A percentile compares a stretch with the other conserved stretches of the same genome.
phyloP scores from a whole-genome alignment of 92 coral and sea anemone genomes.

The Zoanthus gigantus region DNA sequence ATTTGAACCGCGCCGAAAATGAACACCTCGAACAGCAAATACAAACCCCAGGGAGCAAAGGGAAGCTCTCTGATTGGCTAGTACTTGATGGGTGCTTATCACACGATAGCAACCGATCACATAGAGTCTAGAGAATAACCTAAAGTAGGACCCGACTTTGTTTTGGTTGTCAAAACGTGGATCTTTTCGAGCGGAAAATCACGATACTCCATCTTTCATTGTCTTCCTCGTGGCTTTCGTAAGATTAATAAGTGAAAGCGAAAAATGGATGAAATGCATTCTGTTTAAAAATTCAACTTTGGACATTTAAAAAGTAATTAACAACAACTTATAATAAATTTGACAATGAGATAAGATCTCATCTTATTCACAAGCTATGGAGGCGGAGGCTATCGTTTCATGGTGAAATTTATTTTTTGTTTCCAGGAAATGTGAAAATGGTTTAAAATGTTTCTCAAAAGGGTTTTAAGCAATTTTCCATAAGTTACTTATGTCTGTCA shows the following conservation, averaged over 20 bases:
- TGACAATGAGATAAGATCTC: not conserved
- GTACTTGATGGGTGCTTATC: conserved; percentile 54
- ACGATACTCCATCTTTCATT: conserved; percentile 38
- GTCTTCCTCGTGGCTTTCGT: conserved; percentile 49
- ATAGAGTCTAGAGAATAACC: conserved; percentile 4
- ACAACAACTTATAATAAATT: not conserved
- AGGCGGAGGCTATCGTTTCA: conserved; percentile 28
- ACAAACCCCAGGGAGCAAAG: conserved; percentile 75
- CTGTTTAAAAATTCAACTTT: not conserved
- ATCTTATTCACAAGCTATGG: conserved; percentile 3
- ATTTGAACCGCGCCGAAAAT: conserved; percentile 88
- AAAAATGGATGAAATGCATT: not conserved
- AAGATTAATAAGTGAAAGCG: conserved; percentile 8
- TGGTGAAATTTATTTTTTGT: not conserved
- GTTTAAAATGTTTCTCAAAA: not conserved
- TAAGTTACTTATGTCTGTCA: not conserved
- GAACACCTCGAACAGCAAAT: conserved; percentile 82
- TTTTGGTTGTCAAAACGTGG: conserved; percentile 54
- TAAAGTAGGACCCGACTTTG: conserved; percentile 32
- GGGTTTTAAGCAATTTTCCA: not conserved
- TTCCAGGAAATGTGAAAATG: conserved; percentile 24
- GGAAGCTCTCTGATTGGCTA: conserved; percentile 80
- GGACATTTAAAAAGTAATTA: not conserved
- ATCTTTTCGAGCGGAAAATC: conserved; percentile 43
- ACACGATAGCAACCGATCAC: conserved; percentile 53